phyloP scores from a whole-genome alignment of 2,113 vertebrate genomes.

The Sinocyclocheilus anshuiensis region DNA sequence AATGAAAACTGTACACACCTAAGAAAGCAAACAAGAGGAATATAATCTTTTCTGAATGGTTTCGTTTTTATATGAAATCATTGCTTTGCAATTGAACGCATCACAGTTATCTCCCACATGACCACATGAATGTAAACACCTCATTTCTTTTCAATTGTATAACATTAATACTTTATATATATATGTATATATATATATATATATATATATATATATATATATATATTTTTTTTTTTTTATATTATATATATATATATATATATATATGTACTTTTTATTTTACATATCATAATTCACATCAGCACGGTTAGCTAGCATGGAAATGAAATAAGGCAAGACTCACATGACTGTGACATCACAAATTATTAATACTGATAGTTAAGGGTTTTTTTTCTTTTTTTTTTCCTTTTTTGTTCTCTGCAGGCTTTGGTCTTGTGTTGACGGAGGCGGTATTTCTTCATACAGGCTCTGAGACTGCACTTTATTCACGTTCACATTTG shows the following conservation, averaged over 20 bases:
- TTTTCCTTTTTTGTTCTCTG: slow-evolving; percentile 77
- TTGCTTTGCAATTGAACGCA: slow-evolving; percentile 83
- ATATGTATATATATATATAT: no score
- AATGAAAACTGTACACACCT: slow-evolving; percentile 81
- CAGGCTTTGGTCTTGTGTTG: slow-evolving; percentile 85
- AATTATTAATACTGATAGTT: slow-evolving; percentile 88
- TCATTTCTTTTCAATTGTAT: slow-evolving; percentile 80
- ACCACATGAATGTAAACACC: slow-evolving; percentile 98
- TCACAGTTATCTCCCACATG: slow-evolving; percentile 85
- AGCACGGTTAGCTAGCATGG: slow-evolving; percentile 86
- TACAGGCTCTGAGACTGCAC: slow-evolving; percentile 56
- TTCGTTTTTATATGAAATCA: slow-evolving; percentile 85
- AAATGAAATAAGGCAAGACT: slow-evolving; percentile 94
- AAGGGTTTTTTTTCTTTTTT: slow-evolving; percentile 73
- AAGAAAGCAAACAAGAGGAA: slow-evolving; percentile 72
- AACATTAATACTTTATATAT: slow-evolving; percentile 90
- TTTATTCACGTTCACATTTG: slow-evolving; percentile 47
- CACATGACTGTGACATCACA: slow-evolving; percentile 82
- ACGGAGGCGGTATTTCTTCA: slow-evolving; percentile 74
- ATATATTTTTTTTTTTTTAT: no score
- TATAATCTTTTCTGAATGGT: slow-evolving; percentile 63
- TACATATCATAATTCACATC: slow-evolving; percentile 84
- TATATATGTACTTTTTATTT: slow-evolving; percentile 70
- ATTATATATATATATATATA: slow-evolving; percentile 81
- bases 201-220: no score